Conservation (phyloP, 1,140 invertebrate genomes). For the Palaemon carinicauda region DNA sequence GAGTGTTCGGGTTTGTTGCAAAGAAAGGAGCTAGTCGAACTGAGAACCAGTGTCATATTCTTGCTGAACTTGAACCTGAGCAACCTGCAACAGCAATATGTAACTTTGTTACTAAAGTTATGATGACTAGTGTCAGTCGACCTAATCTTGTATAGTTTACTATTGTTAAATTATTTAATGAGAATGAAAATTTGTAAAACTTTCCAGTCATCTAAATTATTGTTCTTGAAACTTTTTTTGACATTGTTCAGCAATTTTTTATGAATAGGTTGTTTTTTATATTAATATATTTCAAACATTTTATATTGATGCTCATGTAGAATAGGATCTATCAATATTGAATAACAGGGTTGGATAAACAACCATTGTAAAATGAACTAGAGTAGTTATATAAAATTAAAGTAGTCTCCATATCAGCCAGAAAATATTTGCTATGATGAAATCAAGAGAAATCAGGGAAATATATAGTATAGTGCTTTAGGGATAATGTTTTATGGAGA, state of each 20-base stretch:
- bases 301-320: background rate
- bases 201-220: background rate
- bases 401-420: no score
- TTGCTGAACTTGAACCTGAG: slow-evolving; percentile 93
- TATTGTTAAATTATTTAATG: background rate
- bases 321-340: background rate
- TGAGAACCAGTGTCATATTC: slow-evolving; percentile 96
- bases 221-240: no score
- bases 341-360: no score
- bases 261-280: slow-evolving; percentile 2
- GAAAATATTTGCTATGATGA: no score
- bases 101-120: slow-evolving; percentile 93
- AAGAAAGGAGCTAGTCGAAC: slow-evolving; percentile 79
- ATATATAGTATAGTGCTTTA: no score
- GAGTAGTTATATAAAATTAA: no score
- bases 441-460: no score
- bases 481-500: no score
- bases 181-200: background rate
- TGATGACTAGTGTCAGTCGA: slow-evolving; percentile 66
- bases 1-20: slow-evolving; percentile 94
- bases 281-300: background rate
- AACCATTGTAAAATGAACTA: no score
- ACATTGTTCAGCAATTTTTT: no score
- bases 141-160: slow-evolving; percentile 55
- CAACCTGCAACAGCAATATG: slow-evolving; percentile 95